These are phyloP conservation scores for Lathronympha strigana DNA, from an alignment of 2,888 invertebrate genomes.

Conservation along the genomic window DNA sequence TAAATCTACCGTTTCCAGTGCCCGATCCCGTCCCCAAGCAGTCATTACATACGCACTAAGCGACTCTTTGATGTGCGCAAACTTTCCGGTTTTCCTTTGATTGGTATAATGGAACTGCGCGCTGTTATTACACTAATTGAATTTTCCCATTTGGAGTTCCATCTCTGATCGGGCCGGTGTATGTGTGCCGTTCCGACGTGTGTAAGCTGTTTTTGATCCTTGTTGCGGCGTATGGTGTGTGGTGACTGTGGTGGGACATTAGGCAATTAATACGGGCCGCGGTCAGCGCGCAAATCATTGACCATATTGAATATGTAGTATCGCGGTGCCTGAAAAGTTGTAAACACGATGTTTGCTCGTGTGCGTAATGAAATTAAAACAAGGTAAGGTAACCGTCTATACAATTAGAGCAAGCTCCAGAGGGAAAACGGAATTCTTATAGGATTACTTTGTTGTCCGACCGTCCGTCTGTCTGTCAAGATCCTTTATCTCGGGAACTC, in stretches of 20 bases:
- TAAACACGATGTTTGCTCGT: not conserved
- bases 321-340: not conserved
- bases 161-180: slow-evolving; percentile 13
- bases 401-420: too few relatives aligned
- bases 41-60: slow-evolving; percentile 72
- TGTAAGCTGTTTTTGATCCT: slow-evolving; percentile 12
- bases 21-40: slow-evolving; percentile 56
- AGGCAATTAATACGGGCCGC: slow-evolving; percentile 24
- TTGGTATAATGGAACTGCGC: slow-evolving; percentile 78
- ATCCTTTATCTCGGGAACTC: too few relatives aligned
- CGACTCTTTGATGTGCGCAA: slow-evolving; percentile 78
- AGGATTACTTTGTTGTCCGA: too few relatives aligned
- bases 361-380: not conserved
- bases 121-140: slow-evolving; percentile 81
- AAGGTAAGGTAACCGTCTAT: too few relatives aligned
- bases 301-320: not conserved
- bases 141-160: slow-evolving; percentile 57
- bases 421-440: not conserved
- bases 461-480: too few relatives aligned
- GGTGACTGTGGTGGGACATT: slow-evolving; percentile 16
- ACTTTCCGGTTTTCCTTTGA: slow-evolving; percentile 80
- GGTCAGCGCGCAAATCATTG: slow-evolving; percentile 18
- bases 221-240: not conserved
- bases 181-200: slow-evolving; percentile 7
- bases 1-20: slow-evolving; percentile 22